Evolutionary conservation across 2,113 vertebrate genomes (phyloP).

Genomic region (Syngnathus scovelli): DNA sequence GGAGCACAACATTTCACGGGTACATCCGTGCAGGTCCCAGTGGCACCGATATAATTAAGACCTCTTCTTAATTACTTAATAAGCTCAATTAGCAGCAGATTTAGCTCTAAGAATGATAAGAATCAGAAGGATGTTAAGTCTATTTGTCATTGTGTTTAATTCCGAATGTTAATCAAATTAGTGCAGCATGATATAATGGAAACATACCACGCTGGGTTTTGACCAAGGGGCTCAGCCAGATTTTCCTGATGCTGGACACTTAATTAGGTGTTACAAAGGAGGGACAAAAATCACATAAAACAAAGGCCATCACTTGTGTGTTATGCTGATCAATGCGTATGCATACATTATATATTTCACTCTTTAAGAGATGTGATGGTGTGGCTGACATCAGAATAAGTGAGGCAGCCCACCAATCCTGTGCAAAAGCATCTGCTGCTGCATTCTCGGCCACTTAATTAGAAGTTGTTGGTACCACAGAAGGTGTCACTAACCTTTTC

Average conservation of each 20-base stretch:
- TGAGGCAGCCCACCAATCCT: slow-evolving; percentile 77
- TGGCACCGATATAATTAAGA: slow-evolving; percentile 72
- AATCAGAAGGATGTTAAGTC: slow-evolving; percentile 64
- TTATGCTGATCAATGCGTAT: slow-evolving; percentile 14
- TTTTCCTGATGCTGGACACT: slow-evolving; percentile 47
- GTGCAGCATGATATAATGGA: slow-evolving; percentile 47
- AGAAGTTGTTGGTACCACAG: slow-evolving; percentile 97
- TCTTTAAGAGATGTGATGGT: slow-evolving; percentile 52
- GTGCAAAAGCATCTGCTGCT: slow-evolving; percentile 74
- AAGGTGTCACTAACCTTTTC: slow-evolving; percentile 98
- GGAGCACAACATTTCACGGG: slow-evolving; percentile 50
- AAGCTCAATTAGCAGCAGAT: slow-evolving; percentile 69
- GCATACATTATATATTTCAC: slow-evolving; percentile 23
- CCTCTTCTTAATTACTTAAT: slow-evolving; percentile 75
- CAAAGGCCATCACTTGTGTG: slow-evolving; percentile 9
- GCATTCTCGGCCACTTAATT: slow-evolving; percentile 97
- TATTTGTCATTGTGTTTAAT: slow-evolving; percentile 66
- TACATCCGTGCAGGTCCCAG: slow-evolving; percentile 59
- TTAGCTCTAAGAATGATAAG: slow-evolving; percentile 60
- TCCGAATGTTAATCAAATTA: slow-evolving; percentile 67
- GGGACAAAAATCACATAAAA: slow-evolving; percentile 17
- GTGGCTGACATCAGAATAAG: slow-evolving; percentile 76
- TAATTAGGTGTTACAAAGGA: slow-evolving; percentile 43
- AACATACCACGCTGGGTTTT: slow-evolving; percentile 50
- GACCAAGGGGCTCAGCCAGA: slow-evolving; percentile 54